Evolutionary conservation across 2,113 vertebrate genomes (phyloP), one percentile per base, ranked within the genome.

Genomic region (Nerophis lumbriciformis): DNA sequence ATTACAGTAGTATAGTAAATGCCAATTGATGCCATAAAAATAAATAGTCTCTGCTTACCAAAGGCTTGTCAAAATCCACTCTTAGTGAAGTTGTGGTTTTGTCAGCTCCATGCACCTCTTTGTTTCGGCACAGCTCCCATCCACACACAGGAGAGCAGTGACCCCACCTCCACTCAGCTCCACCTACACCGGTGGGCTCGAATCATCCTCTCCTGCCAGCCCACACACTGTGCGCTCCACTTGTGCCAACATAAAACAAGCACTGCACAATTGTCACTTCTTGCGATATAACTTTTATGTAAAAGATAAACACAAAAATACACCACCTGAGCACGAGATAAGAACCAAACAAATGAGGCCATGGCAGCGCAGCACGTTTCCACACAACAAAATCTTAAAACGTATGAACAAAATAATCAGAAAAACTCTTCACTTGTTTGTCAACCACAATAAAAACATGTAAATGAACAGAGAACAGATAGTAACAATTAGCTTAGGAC

Each of bases 121-220:
- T 0, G 66, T 15, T 53, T 63, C 60, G 10, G 67, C 48, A 16
- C 59, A 19, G 35, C 1, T 48, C 37, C 42, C 63, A 37, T 55
- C 59, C 37, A 9, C 52, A 48, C 7, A 48, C 7, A 68, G 47
- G 48, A 14, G 52, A 70, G 61, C 44, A 48, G 45, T 71, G 68
- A 77, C 62, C 71, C 65, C 79, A 66, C 85, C 83, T 72, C 15
- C 73, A 63, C 4, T 69, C 48, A 12, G 51, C 53, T 59, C 48
- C 49, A 71, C 77, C 82, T 80, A 77, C 65, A 28, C 37, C 48
- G 51, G 55, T 6, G 2, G 8, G 7, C 6, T 53, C 48, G 49
- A 1, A 49, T 63, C 47, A 44, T 47, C 54, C 47, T 37, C 50
- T 35, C 39, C 53, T 28, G 16, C 21, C 21, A 52, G 51, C 21